A percentile compares a stretch with the other conserved stretches of the same genome.
Conservation (phyloP, 2,113 vertebrate species). For the Ammospiza nelsoni region DNA sequence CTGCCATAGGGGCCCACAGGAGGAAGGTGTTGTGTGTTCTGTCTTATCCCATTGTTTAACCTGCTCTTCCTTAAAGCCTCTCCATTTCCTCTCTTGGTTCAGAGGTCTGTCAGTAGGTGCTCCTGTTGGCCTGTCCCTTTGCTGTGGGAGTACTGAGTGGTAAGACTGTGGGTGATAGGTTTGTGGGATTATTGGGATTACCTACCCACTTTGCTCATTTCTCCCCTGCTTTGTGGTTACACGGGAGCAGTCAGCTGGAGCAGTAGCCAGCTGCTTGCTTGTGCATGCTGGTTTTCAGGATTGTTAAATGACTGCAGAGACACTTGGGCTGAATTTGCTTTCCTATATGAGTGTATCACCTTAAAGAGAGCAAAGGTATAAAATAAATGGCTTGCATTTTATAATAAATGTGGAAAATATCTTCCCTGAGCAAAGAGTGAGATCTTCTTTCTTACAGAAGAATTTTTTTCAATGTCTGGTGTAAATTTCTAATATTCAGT, state of each 20-base stretch:
- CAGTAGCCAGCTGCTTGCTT: background rate
- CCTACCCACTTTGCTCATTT: background rate
- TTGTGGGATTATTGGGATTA: too few relatives aligned
- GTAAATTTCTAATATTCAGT: background rate
- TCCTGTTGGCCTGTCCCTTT: background rate
- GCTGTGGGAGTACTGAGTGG: background rate
- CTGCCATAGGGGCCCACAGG: background rate
- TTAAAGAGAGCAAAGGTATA: background rate
- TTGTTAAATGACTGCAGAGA: background rate
- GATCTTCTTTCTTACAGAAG: background rate
- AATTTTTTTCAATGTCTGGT: rapidly evolving
- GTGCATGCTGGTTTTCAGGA: background rate
- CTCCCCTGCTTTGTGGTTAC: background rate
- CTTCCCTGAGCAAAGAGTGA: background rate
- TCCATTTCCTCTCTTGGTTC: background rate
- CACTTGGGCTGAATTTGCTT: background rate
- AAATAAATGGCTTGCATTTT: background rate
- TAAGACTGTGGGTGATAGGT: background rate
- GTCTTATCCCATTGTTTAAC: background rate
- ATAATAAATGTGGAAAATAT: background rate
- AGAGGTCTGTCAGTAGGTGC: background rate
- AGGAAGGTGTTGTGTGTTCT: background rate
- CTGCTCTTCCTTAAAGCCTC: background rate
- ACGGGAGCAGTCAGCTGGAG: background rate
- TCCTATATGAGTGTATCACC: rapidly evolving